These are phyloP conservation scores for Drosophila parthenogenetica DNA, from an alignment of 2,888 invertebrate genomes.

Conservation along the genomic window DNA sequence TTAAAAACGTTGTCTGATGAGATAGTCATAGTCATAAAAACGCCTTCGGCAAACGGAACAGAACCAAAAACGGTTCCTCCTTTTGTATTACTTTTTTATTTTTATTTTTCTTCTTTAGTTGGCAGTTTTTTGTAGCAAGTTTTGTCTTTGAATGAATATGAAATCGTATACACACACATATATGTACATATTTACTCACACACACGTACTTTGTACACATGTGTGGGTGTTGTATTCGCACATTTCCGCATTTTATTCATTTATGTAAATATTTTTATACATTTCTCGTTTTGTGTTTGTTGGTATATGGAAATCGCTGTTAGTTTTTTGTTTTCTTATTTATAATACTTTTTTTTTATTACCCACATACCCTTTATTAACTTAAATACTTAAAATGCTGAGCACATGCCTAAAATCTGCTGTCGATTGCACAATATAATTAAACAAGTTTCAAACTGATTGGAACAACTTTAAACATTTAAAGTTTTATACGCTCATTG, in stretches of 20 bases:
- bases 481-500: neutral
- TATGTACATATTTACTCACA: conserved; percentile 16
- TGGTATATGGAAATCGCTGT: conserved; percentile 54
- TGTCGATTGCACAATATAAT: neutral
- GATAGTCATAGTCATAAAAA: conserved; percentile 39
- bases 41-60: conserved; percentile 37
- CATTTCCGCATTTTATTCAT: conserved; percentile 54
- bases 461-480: neutral
- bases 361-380: conserved; percentile 11
- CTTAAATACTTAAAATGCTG: neutral
- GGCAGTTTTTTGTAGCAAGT: conserved; percentile 58
- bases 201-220: neutral
- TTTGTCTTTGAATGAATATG: conserved; percentile 55
- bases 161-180: conserved; percentile 27
- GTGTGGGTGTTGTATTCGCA: conserved; percentile 17
- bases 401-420: neutral
- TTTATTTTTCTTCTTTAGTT: conserved; percentile 24
- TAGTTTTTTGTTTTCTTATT: conserved; percentile 28
- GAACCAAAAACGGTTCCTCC: conserved; percentile 22
- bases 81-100: conserved; percentile 7
- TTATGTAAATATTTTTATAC: conserved; percentile 61
- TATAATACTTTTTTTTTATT: conserved; percentile 9
- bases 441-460: neutral
- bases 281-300: conserved; percentile 47
- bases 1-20: conserved; percentile 46